Base-by-base conservation (phyloP, 1,140 invertebrate species). In the Nasonia vitripennis region DNA sequence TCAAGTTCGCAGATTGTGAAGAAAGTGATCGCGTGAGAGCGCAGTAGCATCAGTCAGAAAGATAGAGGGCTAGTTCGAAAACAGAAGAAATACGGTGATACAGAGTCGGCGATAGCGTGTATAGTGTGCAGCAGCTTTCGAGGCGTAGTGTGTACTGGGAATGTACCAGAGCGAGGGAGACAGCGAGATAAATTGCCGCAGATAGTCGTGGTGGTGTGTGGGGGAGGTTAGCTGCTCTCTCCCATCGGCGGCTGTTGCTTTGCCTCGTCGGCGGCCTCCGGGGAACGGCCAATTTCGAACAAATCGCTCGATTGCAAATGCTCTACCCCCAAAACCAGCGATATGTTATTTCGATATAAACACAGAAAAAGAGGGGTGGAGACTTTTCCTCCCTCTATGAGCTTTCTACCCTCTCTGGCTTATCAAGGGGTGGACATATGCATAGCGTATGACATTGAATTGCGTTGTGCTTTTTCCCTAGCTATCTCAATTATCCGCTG, bases 151-250 rank as follows among this genome's bases (percentile, higher is more conserved):
- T 12, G 23, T 37, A 68, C 34, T 62, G 7, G 37, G 68, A 20
- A 62, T 12, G 79, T 31, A 23, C 51, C 1, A 12, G 68, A 31
- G 37, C 23, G 45, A 14, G 17, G 23, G 79, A 73, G 34, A 20
- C 20, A 23, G n/a, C 31, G 62, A 80, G 79, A 81, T 81, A 81
- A 81, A 81, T 81, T 73, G 79, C 37, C 37, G 79, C 68, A 81
- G 79, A 81, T 81, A 81, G 67, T 12, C 10, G 7, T 27, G 17
- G 20, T 3, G 11, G 70, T 10, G 27, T 23, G 70, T 11, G 37
- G 11, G n/a, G 23, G 23, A 20, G 51, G 12, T 55, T 55, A 2
- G 41, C n/a, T 11, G 20, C 9, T 78, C 41, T 3, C 9, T 10
- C 34, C 67, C 6, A 45, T 45, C 41, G 41, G 41, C 20, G 41